Evolutionary conservation across 2,113 vertebrate species (phyloP), one percentile per base, ranked within the genome.

Genomic region (Rattus rattus): DNA sequence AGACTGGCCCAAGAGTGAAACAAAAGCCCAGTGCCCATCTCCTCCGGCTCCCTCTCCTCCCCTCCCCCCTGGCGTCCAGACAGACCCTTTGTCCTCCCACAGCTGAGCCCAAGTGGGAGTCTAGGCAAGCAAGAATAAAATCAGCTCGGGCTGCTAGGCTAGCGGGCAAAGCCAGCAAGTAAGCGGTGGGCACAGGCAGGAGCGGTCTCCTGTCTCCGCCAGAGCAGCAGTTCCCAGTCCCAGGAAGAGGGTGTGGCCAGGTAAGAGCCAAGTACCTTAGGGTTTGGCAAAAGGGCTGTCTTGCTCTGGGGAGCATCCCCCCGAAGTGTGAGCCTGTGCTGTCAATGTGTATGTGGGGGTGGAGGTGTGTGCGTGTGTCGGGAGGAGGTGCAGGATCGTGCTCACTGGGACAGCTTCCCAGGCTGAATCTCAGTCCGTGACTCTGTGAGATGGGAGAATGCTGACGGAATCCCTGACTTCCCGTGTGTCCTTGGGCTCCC

Each of bases 1-100:
- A 72, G 88, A 49, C 88, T 83, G 67, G 88, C 39, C 92, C 91
- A 75, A 88, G 90, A 91, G 77, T 20, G 8, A 86, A 97, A 98
- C 97, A 97, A 97, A 98, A 97, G 97, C 97, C 84, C 94, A 84
- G 52, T 17, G 1, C 87, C 97, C 95, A 88, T 87, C 76, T 77
- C 75, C 79, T 88, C 63, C 63, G 28, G 72, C 59, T 59, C 13
- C 22, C 2, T 52, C 70, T 47, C 6, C 33, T 88, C 24, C 67
- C 59, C 80, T 90, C 92, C 72, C 84, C 77, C 20, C 87, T 92
- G 83, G 95, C 85, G 67, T 91, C 94, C 96, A 97, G 97, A 81
- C 96, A 97, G 97, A 81, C 95, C 95, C 97, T 98, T 97, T 97
- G 95, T 97, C 92, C 90, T 96, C 76, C 83, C 19, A 36, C 91